Base-by-base conservation (phyloP, 2,113 vertebrate species). In the Nesoenas mayeri region DNA sequence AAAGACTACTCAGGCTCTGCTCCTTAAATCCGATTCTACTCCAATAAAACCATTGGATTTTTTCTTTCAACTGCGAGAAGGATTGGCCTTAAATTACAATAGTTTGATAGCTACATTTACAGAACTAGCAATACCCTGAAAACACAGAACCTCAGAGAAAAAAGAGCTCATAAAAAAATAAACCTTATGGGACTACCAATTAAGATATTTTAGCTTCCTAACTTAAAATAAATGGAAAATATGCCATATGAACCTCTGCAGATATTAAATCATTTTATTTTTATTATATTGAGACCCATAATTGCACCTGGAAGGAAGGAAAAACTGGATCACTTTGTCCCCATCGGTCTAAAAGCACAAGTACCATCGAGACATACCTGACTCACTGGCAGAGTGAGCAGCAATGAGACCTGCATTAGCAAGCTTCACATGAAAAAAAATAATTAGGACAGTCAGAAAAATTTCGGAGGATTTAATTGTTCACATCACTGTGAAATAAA, bases 281-380 rank as follows among this genome's bases (percentile, higher is more conserved):
- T 96, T 97, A 95, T 95, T 97, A 91, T 79, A 93, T 64, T 90
- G 88, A 97, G 97, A 95, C 81, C 58, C 92, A 94, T 82, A 92
- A 97, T 91, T 97, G 96, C 88, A 97, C 95, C 88, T 96, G 91
- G 93, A 97, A 98, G 85, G 91, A 90, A 97, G 91, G 47, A 97
- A 97, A 96, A 97, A 98, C 91, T 97, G 97, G 96, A 98, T 96
- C 96, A 96, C 75, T 48, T 86, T 94, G 97, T 97, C 93, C 97
- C 97, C 91, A 95, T 67, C 93, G 95, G 83, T 96, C 96, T 96
- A 93, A 97, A 97, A 97, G 84, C 92, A 70, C 92, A 96, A 93
- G 34, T 91, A 92, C 88, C 95, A 97, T 93, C 92, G 95, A 98
- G 96, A 96, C 92, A 70, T 48, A 95, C 48, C 94, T 93, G 67